Conservation (phyloP, 2,888 invertebrate genomes). For the Limnephilus rhombicus region DNA sequence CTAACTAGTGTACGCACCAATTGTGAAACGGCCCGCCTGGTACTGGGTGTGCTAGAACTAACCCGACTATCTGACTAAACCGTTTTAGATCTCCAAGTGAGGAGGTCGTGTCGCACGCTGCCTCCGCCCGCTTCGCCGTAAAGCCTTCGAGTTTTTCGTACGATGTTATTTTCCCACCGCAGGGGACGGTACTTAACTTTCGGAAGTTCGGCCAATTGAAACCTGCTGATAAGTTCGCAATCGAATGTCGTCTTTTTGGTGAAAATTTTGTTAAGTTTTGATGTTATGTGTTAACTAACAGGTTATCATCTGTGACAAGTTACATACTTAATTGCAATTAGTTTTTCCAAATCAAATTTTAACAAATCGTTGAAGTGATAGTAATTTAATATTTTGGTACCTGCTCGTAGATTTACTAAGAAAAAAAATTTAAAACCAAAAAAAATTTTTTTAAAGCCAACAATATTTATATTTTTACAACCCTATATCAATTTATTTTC, state of each 20-base stretch:
- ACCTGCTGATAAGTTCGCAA: not conserved
- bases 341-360: not conserved
- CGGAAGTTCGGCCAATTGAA: not conserved
- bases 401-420: too few species aligned
- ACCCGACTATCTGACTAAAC: slow-evolving; percentile 7
- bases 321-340: not conserved
- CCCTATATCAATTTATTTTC: too few species aligned
- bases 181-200: not conserved
- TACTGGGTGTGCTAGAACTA: not conserved
- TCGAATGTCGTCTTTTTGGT: not conserved
- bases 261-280: not conserved
- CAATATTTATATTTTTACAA: not conserved
- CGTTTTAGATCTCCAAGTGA: slow-evolving; percentile 8
- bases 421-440: not conserved
- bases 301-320: not conserved
- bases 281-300: not conserved
- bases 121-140: not conserved
- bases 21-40: not conserved
- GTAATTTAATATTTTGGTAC: not conserved
- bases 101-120: slow-evolving; percentile 27
- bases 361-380: not conserved
- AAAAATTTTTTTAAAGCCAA: not conserved
- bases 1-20: not conserved
- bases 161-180: slow-evolving; percentile 3
- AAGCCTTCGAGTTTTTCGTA: not conserved